Conservation (phyloP, 2,888 invertebrate genomes). For the Acholoe squamosa region DNA sequence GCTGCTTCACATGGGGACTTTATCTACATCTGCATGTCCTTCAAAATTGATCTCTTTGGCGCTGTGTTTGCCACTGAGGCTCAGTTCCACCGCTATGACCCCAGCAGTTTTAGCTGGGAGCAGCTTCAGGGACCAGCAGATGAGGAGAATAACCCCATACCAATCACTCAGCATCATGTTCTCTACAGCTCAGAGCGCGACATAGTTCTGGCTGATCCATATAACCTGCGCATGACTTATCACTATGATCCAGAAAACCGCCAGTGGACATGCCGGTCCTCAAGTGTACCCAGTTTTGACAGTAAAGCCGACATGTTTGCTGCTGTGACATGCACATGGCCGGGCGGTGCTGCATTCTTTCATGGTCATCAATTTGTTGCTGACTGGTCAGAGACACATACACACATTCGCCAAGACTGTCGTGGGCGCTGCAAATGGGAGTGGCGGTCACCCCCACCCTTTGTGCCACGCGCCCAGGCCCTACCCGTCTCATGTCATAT, state of each 20-base stretch:
- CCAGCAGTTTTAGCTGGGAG: constrained; percentile 30
- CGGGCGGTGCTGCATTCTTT: constrained; percentile 31
- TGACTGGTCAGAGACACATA: constrained; percentile 40
- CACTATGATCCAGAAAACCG: constrained; percentile 58
- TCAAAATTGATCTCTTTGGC: constrained; percentile 55
- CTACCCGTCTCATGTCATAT: constrained; percentile 45
- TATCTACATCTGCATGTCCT: constrained; percentile 51
- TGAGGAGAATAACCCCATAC: constrained; percentile 55
- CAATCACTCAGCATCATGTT: constrained; percentile 48
- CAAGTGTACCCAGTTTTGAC: constrained; percentile 41
- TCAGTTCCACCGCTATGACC: constrained; percentile 59
- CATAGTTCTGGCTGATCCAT: constrained; percentile 37
- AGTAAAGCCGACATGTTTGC: constrained; percentile 40
- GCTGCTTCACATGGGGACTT: constrained; percentile 41
- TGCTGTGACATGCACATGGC: constrained; percentile 38
- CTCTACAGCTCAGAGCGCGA: constrained; percentile 42
- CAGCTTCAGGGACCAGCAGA: constrained; percentile 44
- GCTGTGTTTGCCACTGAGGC: constrained; percentile 53
- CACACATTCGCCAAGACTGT: constrained; percentile 14
- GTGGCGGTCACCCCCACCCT: constrained; percentile 51
- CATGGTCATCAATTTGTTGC: constrained; percentile 40
- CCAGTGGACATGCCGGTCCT: constrained; percentile 55
- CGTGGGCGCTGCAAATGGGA: constrained; percentile 45
- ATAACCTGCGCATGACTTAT: constrained; percentile 44
- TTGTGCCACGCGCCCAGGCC: background rate